Percentiles rank a stretch among this genome's conserved stretches.
These are phyloP conservation scores for Aspidiotus destructor DNA, from an alignment of 2,888 invertebrate species.

Conservation along the genomic window DNA sequence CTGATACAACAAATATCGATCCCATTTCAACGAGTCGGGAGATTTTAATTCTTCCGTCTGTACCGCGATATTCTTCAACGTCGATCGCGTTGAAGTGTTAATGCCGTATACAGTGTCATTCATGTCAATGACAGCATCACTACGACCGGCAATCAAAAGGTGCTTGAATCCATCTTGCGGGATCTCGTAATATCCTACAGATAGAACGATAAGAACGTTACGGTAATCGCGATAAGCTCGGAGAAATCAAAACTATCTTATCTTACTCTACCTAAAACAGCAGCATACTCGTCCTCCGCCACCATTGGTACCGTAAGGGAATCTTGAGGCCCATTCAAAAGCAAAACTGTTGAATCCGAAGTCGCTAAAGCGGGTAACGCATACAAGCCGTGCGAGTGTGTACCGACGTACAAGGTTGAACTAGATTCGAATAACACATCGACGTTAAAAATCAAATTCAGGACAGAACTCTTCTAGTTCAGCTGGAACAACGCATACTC, in stretches of 20 bases:
- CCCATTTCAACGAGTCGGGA: background rate
- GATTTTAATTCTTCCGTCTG: slow-evolving; percentile 16
- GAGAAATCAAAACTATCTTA: background rate
- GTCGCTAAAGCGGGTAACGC: slow-evolving; percentile 88
- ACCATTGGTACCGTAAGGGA: slow-evolving; percentile 31
- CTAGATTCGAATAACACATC: slow-evolving; percentile 47
- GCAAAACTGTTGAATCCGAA: slow-evolving; percentile 50
- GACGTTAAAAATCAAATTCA: slow-evolving; percentile 4
- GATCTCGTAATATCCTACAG: slow-evolving; percentile 58
- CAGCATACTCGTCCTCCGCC: background rate
- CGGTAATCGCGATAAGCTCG: slow-evolving; percentile 38
- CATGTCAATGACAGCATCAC: slow-evolving; percentile 40
- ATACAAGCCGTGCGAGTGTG: slow-evolving; percentile 75
- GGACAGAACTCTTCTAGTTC: background rate
- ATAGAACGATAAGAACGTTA: background rate
- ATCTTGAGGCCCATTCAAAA: slow-evolving; percentile 60
- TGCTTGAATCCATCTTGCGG: slow-evolving; percentile 49
- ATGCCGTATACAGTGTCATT: slow-evolving; percentile 6
- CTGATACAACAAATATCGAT: slow-evolving; percentile 9
- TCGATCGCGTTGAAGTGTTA: slow-evolving; percentile 16
- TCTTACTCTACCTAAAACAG: slow-evolving; percentile 1
- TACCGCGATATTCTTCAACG: slow-evolving; percentile 9
- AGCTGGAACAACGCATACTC: slow-evolving; percentile 6
- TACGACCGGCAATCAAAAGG: slow-evolving; percentile 42
- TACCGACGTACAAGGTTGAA: slow-evolving; percentile 85